phyloP scores from a whole-genome alignment of 2,113 vertebrate species.

The Hyla sarda region DNA sequence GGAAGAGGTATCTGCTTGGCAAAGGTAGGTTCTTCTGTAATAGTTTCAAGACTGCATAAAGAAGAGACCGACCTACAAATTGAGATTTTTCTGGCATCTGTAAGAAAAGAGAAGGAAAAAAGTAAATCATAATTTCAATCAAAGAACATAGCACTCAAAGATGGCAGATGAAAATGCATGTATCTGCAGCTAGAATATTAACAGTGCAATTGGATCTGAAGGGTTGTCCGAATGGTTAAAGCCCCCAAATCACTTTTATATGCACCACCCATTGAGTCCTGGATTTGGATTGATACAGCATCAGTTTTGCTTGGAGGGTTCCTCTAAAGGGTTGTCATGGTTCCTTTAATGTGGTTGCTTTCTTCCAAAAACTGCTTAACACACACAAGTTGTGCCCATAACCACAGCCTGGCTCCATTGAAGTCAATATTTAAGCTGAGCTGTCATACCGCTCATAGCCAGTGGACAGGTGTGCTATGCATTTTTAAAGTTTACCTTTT shows the following conservation, averaged over 20 bases:
- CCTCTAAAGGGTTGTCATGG: no score
- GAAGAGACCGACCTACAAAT: slow-evolving; percentile 75
- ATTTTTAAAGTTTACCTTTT: no score
- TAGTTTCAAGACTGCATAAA: slow-evolving; percentile 80
- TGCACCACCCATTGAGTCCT: no score
- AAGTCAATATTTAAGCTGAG: no score
- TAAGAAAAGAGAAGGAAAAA: slow-evolving; percentile 26
- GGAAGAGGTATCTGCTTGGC: slow-evolving; percentile 65
- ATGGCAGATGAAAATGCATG: neutral
- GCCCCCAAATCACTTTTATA: neutral
- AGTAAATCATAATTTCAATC: neutral
- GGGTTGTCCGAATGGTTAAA: neutral
- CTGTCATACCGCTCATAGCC: no score
- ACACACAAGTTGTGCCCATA: no score
- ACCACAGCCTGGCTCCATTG: no score
- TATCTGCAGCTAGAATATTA: neutral
- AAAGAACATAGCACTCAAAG: neutral
- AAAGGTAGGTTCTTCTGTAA: slow-evolving; percentile 76
- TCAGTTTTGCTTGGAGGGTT: no score
- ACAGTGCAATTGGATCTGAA: neutral
- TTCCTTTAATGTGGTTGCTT: no score
- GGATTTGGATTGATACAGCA: no score
- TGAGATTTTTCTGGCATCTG: slow-evolving; percentile 75
- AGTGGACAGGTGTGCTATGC: no score
- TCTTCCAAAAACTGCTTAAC: no score